phyloP scores from a whole-genome alignment of 2,113 vertebrate genomes.

The Cricetomys ansorgei region DNA sequence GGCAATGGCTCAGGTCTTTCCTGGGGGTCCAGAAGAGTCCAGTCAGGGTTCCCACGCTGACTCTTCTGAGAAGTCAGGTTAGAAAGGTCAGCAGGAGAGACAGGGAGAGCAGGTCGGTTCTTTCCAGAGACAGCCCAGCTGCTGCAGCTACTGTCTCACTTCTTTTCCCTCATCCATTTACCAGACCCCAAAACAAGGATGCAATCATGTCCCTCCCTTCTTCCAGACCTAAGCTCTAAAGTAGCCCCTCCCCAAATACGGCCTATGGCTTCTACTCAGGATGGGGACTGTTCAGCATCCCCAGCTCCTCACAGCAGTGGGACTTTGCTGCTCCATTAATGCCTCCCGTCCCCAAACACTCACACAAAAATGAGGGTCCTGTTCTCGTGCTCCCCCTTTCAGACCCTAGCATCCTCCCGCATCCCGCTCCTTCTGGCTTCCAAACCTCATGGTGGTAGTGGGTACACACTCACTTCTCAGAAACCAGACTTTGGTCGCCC shows the following conservation, averaged over 20 bases:
- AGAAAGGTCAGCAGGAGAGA: conserved; percentile 47
- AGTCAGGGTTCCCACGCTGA: conserved; percentile 48
- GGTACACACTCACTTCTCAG: conserved; percentile 75
- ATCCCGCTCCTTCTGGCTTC: conserved; percentile 28
- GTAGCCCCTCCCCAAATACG: conserved; percentile 2
- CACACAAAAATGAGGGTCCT: not conserved
- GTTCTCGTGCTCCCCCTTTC: not conserved
- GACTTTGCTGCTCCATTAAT: not conserved
- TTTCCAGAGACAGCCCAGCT: not conserved
- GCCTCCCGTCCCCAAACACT: not conserved
- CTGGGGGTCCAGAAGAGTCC: conserved; percentile 61
- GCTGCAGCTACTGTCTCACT: not conserved
- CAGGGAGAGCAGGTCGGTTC: conserved; percentile 20
- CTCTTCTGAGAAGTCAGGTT: conserved; percentile 59
- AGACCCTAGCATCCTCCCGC: not conserved
- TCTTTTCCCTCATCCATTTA: not conserved
- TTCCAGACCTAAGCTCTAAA: conserved; percentile 10
- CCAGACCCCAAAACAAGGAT: not conserved
- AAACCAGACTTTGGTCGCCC: conserved; percentile 47
- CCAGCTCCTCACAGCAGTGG: not conserved
- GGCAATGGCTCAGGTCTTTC: conserved; percentile 63
- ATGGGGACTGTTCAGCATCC: not conserved
- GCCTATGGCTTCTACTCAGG: not conserved
- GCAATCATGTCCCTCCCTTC: not conserved
- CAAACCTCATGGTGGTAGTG: not conserved